Evolutionary conservation across 2,888 invertebrate species (phyloP), one percentile per base, ranked within the genome.

Genomic region (Zaprionus obscuricornis): DNA sequence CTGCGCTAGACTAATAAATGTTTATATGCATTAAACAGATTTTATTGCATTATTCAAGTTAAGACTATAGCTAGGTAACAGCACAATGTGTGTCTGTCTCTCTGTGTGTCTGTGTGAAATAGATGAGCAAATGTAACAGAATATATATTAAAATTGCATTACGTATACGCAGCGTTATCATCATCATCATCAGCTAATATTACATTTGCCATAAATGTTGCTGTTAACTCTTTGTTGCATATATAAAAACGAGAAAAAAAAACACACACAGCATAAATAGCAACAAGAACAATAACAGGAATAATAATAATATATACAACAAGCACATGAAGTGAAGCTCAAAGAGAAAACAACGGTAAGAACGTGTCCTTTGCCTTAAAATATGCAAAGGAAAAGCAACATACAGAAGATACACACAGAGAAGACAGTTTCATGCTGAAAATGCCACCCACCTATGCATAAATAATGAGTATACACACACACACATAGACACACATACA

Each of bases 391-490:
- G n/a, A 55, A 72, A 76, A 67, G 62, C 68, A 60, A 22, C 57
- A 62, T 65, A 65, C 59, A 40, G 34, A 65, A 70, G 64, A 73
- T 60, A 51, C 55, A 47, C 63, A 51, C 55, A 47, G 36, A 50
- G 46, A 37, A 26, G 36, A 46, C 20, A 27, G 18, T 10, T 22
- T 46, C 6, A 8, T 1, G 49, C 40, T 40, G 51, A 52, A 60
- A 66, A 60, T 54, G 56, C 52, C 64, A 72, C 39, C 72, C 70
- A 85, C 81, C 81, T 76, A 74, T 84, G 81, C 84, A 82, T 82
- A 82, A 85, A 83, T 79, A 82, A 82, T 85, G 84, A 67, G 66
- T 57, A 55, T 11, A 63, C 58, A 75, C 63, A 59, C 55, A 52
- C 51, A 22, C 37, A 46, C 39, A 39, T 51, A 22, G 49, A 34